Evolutionary conservation across 2,113 vertebrate genomes (phyloP).

Genomic region (Ochotona princeps): DNA sequence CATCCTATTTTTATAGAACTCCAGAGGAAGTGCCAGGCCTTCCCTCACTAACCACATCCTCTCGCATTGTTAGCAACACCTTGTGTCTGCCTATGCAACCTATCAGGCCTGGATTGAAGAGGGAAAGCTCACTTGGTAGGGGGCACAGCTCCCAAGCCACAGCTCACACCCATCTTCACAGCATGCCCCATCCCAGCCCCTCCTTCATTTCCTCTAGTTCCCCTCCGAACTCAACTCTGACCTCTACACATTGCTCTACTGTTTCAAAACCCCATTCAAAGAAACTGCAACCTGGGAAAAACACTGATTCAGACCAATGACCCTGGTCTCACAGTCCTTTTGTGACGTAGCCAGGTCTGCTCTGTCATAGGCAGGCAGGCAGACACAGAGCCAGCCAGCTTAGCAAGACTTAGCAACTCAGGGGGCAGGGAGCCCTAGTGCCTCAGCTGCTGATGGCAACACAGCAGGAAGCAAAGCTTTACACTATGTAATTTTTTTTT

Average conservation of each 20-base stretch:
- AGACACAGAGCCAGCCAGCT: neutral
- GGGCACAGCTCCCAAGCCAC: neutral
- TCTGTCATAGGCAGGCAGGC: conserved; percentile 38
- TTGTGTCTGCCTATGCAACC: neutral
- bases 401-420: neutral
- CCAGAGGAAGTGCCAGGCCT: conserved; percentile 2
- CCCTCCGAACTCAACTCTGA: conserved; percentile 21
- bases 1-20: conserved; percentile 27
- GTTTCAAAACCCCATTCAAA: conserved; percentile 47
- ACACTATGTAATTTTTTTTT: too few relatives aligned
- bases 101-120: neutral
- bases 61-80: neutral
- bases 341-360: conserved; percentile 60
- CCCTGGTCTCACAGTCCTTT: conserved; percentile 53
- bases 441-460: neutral
- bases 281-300: conserved; percentile 48
- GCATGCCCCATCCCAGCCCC: neutral
- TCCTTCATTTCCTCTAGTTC: conserved; percentile 29
- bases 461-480: neutral
- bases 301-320: conserved; percentile 49
- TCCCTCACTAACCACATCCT: conserved; percentile 9
- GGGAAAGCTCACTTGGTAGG: neutral
- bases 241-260: conserved; percentile 3
- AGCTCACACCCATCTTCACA: neutral
- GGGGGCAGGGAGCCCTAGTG: neutral